phyloP scores from a whole-genome alignment of 1,140 invertebrate species.

The Charaxes varanes region DNA sequence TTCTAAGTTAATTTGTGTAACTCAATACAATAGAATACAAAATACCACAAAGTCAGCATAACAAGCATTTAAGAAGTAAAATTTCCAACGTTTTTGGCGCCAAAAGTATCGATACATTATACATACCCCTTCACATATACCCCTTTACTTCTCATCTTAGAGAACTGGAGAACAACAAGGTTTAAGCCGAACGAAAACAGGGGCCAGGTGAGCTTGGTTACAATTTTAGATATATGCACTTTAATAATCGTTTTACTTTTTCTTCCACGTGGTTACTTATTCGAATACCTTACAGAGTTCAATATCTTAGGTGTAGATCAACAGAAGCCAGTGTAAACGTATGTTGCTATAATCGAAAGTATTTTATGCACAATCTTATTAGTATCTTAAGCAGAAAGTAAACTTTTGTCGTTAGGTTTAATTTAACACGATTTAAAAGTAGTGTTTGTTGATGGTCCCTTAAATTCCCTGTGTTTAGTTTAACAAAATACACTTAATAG shows the following conservation, averaged over 20 bases:
- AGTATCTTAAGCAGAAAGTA: constrained; percentile 66
- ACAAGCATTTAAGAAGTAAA: too few relatives aligned
- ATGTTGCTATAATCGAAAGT: constrained; percentile 47
- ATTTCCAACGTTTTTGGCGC: too few relatives aligned
- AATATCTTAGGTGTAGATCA: constrained; percentile 22
- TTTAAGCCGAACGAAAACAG: constrained; percentile 68
- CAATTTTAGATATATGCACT: constrained; percentile 11
- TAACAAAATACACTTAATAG: constrained; percentile 57
- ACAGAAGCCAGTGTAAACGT: constrained; percentile 61
- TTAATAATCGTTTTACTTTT: constrained; percentile 17
- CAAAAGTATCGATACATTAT: too few relatives aligned
- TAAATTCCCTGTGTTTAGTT: constrained; percentile 60
- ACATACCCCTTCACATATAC: too few relatives aligned
- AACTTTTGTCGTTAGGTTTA: constrained; percentile 58
- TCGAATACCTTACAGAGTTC: constrained; percentile 15
- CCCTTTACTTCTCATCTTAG: constrained; percentile 94
- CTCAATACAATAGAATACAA: too few relatives aligned
- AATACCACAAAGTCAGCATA: too few relatives aligned
- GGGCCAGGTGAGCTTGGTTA: constrained; percentile 80
- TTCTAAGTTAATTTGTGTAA: too few relatives aligned
- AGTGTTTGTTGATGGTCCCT: constrained; percentile 66
- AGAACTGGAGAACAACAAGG: constrained; percentile 96
- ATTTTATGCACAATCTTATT: constrained; percentile 39
- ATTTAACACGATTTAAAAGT: constrained; percentile 52
- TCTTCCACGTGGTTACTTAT: constrained; percentile 20